Conservation (phyloP, 2,113 vertebrate genomes). For the Archocentrus centrarchus region DNA sequence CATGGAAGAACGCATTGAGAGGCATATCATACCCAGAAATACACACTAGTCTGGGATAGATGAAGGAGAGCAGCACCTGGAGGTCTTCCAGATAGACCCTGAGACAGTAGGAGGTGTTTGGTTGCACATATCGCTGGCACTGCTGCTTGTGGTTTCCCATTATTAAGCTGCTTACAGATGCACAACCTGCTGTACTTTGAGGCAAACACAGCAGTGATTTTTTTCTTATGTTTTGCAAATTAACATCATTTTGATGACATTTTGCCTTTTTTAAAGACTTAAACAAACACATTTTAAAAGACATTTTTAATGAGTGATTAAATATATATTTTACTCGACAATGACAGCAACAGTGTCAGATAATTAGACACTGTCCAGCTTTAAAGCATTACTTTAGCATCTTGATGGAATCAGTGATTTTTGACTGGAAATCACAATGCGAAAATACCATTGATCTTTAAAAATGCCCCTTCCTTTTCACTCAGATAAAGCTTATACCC, state of each 20-base stretch:
- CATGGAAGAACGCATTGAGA: constrained; percentile 31
- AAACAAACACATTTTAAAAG: background rate
- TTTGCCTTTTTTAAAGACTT: background rate
- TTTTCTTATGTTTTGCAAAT: constrained; percentile 8
- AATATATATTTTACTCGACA: background rate
- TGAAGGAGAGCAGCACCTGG: constrained; percentile 42
- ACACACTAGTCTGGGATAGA: constrained; percentile 4
- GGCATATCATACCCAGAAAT: constrained; percentile 39
- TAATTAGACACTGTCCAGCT: background rate
- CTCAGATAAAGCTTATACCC: constrained; percentile 51
- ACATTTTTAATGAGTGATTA: background rate
- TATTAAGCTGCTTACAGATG: constrained; percentile 52
- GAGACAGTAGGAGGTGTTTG: constrained; percentile 63
- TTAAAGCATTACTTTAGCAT: background rate
- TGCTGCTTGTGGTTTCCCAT: constrained; percentile 54
- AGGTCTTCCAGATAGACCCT: constrained; percentile 62
- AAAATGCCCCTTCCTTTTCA: constrained; percentile 29
- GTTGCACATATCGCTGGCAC: constrained; percentile 55
- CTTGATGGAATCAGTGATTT: background rate
- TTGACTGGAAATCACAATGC: constrained; percentile 1
- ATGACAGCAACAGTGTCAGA: background rate
- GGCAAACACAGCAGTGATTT: background rate
- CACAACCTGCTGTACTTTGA: constrained; percentile 24
- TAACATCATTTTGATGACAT: background rate
- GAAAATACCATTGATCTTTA: constrained; percentile 48